Base-by-base conservation (phyloP, 2,113 vertebrate species). In the Cervus canadensis region DNA sequence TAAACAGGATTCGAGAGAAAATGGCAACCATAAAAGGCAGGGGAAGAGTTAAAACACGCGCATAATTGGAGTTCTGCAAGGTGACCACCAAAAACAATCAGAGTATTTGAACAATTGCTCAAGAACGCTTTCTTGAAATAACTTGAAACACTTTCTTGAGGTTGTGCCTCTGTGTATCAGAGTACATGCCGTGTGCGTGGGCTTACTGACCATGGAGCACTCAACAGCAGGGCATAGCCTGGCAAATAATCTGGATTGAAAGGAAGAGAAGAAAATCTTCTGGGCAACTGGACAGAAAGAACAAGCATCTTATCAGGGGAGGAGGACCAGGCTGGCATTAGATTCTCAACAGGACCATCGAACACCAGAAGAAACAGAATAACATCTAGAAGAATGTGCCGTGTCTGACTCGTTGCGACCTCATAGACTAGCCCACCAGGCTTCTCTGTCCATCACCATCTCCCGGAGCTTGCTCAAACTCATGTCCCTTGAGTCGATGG, bases 391-490 rank as follows among this genome's bases (percentile, higher is more conserved):
- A 36, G 48, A 13, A 50, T 50, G 48, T 13, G 64, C 21, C n/a
- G 0, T 36, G 9, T 71, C n/a, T 1, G 0, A 19, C n/a, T 36
- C 64, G 11, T 23, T 36, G 64, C 1, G 0, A 11, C 9, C 9
- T 10, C 0, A 5, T 71, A n/a, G n/a, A 36, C 19, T 1, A 36
- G 64, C 64, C 11, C 9, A 1, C 19, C n/a, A 23, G 64, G n/a
- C 64, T n/a, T 71, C 64, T 19, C 64, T 71, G 64, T 71, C n/a
- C 64, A 11, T 21, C 64, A 36, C n/a, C n/a, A 12, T 5, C n/a
- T 71, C 17, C 64, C 1, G 2, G n/a, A 36, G 64, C 17, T 36
- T 36, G 17, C 64, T 71, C 64, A 3, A 19, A 36, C 19, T 67
- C n/a, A 36, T 36, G 64, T 21, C 9, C 64, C n/a, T 71, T 23